Evolutionary conservation across 2,797 vertebrate genomes (phyloP).

Genomic region (Falco columbarius): DNA sequence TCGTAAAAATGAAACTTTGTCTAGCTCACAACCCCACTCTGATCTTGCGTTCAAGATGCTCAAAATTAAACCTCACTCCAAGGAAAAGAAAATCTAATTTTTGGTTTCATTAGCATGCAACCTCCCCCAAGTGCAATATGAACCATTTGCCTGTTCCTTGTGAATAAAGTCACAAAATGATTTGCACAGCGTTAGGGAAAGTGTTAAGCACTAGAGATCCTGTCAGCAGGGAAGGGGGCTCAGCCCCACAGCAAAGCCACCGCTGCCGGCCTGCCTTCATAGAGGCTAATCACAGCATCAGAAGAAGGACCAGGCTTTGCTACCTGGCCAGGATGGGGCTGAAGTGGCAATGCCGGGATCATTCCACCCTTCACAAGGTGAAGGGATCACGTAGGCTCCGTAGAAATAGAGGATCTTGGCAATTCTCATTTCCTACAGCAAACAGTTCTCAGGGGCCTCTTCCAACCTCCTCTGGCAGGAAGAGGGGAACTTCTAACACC

Average conservation of each 20-base stretch:
- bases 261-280: not conserved
- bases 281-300: accelerated
- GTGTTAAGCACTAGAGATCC: not conserved
- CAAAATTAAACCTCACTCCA: not conserved
- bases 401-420: not conserved
- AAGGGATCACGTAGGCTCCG: not conserved
- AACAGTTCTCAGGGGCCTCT: constrained; percentile 36
- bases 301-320: not conserved
- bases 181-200: not conserved
- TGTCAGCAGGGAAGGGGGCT: not conserved
- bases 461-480: constrained; percentile 44
- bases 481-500: constrained; percentile 39
- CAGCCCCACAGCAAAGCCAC: not conserved
- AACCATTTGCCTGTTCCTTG: not conserved
- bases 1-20: not conserved
- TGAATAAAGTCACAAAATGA: not conserved
- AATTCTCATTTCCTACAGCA: not conserved
- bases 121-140: not conserved
- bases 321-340: not conserved
- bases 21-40: not conserved
- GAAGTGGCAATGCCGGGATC: not conserved
- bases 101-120: not conserved
- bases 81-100: not conserved
- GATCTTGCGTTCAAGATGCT: not conserved
- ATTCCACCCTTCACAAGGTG: not conserved